A percentile compares a stretch with the other conserved stretches of the same genome.
Evolutionary conservation across 2,888 invertebrate species (phyloP).

Genomic region (Gonocerus acuteangulatus): DNA sequence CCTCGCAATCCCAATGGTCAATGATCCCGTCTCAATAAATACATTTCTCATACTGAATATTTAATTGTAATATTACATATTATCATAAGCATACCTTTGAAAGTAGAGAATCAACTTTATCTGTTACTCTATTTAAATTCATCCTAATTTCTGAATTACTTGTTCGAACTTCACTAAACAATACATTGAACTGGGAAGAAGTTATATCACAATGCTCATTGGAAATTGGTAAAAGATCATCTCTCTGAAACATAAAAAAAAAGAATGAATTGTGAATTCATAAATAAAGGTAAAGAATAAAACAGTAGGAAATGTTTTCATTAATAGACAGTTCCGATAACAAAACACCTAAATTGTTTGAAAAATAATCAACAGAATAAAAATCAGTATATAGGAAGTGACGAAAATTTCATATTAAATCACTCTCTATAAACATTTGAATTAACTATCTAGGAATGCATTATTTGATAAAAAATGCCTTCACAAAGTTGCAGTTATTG

Average conservation of each 20-base stretch:
- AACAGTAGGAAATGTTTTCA: too few species aligned
- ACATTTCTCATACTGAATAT: not conserved
- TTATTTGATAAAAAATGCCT: too few species aligned
- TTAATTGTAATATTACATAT: not conserved
- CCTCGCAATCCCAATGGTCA: too few species aligned
- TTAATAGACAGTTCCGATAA: too few species aligned
- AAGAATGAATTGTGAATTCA: not conserved
- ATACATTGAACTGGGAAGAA: constrained; percentile 45
- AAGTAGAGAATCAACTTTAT: constrained; percentile 55
- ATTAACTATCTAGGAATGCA: too few species aligned
- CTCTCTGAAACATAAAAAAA: not conserved
- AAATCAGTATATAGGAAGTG: too few species aligned
- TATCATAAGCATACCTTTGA: constrained; percentile 46
- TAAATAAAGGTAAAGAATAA: not conserved
- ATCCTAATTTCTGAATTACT: constrained; percentile 60
- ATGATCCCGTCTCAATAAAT: not conserved
- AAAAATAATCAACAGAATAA: too few species aligned
- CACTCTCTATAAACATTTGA: too few species aligned
- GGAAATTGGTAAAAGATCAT: not conserved
- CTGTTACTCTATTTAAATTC: constrained; percentile 54
- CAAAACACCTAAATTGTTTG: too few species aligned
- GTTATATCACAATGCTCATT: not conserved
- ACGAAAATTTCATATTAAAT: too few species aligned
- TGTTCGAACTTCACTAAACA: constrained; percentile 54
- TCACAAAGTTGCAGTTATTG: too few species aligned